These are phyloP conservation scores for Apolygus lucorum DNA, from an alignment of 1,140 invertebrate genomes.

Conservation along the genomic window DNA sequence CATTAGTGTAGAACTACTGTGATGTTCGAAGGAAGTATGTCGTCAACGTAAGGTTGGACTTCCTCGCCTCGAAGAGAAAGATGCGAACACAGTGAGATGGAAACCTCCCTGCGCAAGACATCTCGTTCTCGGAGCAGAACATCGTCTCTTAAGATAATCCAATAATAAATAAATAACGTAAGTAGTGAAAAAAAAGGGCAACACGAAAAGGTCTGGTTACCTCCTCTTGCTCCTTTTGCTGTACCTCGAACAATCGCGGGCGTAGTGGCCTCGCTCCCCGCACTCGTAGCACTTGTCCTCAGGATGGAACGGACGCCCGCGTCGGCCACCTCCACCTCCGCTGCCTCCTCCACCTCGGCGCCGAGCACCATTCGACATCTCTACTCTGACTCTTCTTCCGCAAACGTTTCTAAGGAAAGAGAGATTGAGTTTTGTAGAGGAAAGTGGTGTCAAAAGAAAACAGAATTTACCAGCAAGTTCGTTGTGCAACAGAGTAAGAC, in stretches of 20 bases:
- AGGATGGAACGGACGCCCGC: conserved; percentile 60
- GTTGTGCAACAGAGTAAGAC: too few species aligned
- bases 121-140: too few species aligned
- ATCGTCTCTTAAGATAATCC: background rate
- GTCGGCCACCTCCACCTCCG: conserved; percentile 43
- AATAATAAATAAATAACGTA: too few species aligned
- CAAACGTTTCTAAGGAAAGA: conserved; percentile 77
- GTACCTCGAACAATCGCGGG: conserved; percentile 71
- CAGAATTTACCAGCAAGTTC: too few species aligned
- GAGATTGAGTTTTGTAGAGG: too few species aligned
- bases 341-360: conserved; percentile 44
- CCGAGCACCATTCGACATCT: conserved; percentile 76
- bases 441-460: too few species aligned
- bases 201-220: conserved; percentile 39
- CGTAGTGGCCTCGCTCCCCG: conserved; percentile 83
- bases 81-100: too few species aligned
- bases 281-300: conserved; percentile 88
- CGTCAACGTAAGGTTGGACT: too few species aligned
- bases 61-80: too few species aligned
- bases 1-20: too few species aligned
- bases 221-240: conserved; percentile 44
- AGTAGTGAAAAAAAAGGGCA: background rate
- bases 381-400: conserved; percentile 80
- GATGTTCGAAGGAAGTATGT: too few species aligned
- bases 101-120: too few species aligned